phyloP scores from a whole-genome alignment of 2,113 vertebrate species.

The Tragelaphus imberbis region DNA sequence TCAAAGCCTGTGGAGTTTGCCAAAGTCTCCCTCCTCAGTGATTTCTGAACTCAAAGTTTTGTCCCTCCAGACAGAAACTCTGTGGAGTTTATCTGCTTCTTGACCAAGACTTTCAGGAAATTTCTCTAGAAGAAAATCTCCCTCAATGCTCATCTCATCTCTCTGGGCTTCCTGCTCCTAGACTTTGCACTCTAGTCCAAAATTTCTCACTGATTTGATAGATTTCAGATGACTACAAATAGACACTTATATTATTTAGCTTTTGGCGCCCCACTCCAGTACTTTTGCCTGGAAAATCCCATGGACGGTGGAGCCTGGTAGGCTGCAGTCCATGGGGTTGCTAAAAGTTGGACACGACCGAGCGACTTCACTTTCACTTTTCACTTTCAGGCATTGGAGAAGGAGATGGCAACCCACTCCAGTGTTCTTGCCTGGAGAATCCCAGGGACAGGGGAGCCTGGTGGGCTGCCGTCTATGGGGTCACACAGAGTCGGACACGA shows the following conservation, averaged over 20 bases:
- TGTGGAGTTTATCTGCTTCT: background rate
- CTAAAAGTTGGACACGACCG: too few relatives aligned
- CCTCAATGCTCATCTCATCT: background rate
- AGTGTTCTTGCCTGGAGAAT: too few relatives aligned
- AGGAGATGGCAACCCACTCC: too few relatives aligned
- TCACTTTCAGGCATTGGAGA: too few relatives aligned
- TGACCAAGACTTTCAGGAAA: background rate
- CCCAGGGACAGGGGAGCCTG: too few relatives aligned
- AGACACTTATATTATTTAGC: background rate
- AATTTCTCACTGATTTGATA: background rate
- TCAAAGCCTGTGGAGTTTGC: background rate
- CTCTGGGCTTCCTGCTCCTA: background rate
- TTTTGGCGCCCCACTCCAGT: background rate
- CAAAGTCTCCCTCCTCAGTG: background rate
- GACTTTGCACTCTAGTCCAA: background rate
- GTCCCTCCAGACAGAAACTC: background rate
- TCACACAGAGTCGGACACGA: too few relatives aligned
- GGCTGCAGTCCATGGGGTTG: too few relatives aligned
- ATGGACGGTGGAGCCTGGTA: too few relatives aligned
- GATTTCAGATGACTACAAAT: background rate
- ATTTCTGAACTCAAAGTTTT: background rate
- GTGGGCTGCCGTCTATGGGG: too few relatives aligned
- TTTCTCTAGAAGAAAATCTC: background rate
- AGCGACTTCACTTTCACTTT: too few relatives aligned
- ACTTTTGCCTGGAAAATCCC: too few relatives aligned